These are phyloP conservation scores for Plodia interpunctella DNA, from an alignment of 1,140 invertebrate species.

Conservation along the genomic window DNA sequence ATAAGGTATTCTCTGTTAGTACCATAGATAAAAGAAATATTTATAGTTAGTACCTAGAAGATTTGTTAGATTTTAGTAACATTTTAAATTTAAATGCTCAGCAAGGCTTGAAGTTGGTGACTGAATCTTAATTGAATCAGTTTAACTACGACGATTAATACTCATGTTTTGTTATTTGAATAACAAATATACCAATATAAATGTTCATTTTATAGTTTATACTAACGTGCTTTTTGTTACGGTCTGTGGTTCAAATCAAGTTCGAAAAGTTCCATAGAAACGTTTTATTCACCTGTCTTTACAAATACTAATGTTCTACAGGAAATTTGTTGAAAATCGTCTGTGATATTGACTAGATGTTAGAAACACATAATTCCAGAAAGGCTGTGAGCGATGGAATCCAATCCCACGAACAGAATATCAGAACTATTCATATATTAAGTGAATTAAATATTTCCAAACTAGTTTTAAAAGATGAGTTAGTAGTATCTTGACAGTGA, in stretches of 20 bases:
- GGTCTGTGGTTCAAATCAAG: neutral
- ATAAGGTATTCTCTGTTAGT: too few species aligned
- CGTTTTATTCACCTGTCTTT: constrained; percentile 18
- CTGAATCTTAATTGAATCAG: too few species aligned
- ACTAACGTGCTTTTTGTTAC: neutral
- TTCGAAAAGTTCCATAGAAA: neutral
- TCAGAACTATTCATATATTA: neutral
- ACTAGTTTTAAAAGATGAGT: neutral
- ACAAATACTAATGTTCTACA: neutral
- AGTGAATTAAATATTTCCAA: neutral
- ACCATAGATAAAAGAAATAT: too few species aligned
- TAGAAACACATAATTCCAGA: neutral
- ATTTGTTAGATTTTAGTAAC: constrained; percentile 20
- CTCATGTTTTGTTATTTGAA: neutral
- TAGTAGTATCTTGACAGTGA: constrained; percentile 10
- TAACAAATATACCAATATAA: neutral
- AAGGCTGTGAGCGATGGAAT: neutral
- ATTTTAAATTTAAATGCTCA: constrained; percentile 29
- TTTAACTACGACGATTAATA: neutral
- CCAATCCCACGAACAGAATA: neutral
- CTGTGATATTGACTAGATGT: neutral
- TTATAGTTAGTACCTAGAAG: too few species aligned
- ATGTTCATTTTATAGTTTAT: neutral
- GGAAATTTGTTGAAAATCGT: neutral
- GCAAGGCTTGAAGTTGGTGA: constrained; percentile 3